Evolutionary conservation across 2,113 vertebrate species (phyloP).

Genomic region (Orthonyx spaldingii): DNA sequence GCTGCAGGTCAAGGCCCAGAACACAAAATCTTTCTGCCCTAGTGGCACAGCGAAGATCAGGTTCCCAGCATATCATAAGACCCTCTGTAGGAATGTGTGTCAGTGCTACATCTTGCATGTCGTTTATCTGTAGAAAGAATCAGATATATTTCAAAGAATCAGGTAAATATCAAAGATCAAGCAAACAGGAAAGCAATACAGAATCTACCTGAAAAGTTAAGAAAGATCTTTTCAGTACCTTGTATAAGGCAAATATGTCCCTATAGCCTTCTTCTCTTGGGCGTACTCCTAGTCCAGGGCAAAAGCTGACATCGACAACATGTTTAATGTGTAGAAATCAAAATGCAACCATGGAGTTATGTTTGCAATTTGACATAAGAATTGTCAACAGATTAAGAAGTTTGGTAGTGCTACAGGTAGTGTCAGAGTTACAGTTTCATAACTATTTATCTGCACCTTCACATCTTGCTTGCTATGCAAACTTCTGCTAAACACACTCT

Average conservation of each 20-base stretch:
- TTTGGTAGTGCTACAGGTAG: background rate
- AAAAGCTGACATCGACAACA: background rate
- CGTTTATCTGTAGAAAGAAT: background rate
- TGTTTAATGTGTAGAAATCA: background rate
- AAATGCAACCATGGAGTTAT: background rate
- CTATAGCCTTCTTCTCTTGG: background rate
- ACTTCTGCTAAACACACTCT: background rate
- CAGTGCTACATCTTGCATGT: background rate
- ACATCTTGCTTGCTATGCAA: background rate
- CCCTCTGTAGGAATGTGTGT: background rate
- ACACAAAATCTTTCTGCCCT: constrained; percentile 36
- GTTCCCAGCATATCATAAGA: background rate
- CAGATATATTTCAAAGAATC: background rate
- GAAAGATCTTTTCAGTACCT: background rate
- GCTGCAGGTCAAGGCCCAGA: constrained; percentile 46
- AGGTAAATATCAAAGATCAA: background rate
- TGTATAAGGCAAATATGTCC: background rate
- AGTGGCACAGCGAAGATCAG: constrained; percentile 2
- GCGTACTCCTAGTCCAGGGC: background rate
- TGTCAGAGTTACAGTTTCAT: background rate
- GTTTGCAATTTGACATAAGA: background rate
- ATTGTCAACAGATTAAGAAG: background rate
- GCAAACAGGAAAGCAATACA: background rate
- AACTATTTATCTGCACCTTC: background rate
- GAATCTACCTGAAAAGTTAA: background rate